These are phyloP conservation scores for Elgonia sp. DNA, from an alignment of 2,888 invertebrate genomes.

Conservation along the genomic window DNA sequence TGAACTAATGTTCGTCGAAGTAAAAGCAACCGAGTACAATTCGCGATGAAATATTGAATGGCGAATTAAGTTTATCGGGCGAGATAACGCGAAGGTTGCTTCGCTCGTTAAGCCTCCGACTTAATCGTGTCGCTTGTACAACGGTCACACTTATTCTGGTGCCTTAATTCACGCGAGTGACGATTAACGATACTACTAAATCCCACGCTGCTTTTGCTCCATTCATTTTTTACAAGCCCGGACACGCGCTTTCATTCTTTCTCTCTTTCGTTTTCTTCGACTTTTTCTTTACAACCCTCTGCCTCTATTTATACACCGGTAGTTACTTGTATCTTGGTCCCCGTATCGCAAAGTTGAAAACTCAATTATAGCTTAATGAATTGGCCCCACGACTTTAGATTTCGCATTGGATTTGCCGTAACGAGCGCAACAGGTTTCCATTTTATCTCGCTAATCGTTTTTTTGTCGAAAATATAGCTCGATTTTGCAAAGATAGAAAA, in stretches of 20 bases:
- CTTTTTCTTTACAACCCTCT: conserved; percentile 69
- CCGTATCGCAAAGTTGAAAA: conserved; percentile 86
- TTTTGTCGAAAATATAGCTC: conserved; percentile 58
- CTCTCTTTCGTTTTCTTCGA: conserved; percentile 71
- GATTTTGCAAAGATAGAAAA: conserved; percentile 67
- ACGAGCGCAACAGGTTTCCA: conserved; percentile 75
- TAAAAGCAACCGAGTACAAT: conserved; percentile 56
- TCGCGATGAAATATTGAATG: conserved; percentile 67
- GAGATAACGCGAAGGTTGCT: conserved; percentile 74
- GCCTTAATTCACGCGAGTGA: conserved; percentile 83
- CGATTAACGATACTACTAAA: conserved; percentile 71
- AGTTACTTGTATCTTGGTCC: conserved; percentile 83
- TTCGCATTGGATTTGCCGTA: conserved; percentile 73
- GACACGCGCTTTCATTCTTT: conserved; percentile 78
- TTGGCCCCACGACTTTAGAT: conserved; percentile 80
- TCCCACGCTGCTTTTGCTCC: conserved; percentile 64
- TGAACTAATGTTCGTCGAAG: conserved; percentile 37
- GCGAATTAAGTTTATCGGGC: conserved; percentile 71
- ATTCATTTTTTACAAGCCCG: conserved; percentile 70
- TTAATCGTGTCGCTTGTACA: conserved; percentile 85
- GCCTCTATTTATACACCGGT: conserved; percentile 74
- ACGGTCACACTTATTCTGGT: conserved; percentile 85
- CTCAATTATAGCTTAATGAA: conserved; percentile 87
- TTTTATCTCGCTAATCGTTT: conserved; percentile 65
- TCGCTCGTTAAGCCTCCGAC: conserved; percentile 86